Evolutionary conservation across 2,888 invertebrate species (phyloP).

Genomic region (Melitaea athalia): DNA sequence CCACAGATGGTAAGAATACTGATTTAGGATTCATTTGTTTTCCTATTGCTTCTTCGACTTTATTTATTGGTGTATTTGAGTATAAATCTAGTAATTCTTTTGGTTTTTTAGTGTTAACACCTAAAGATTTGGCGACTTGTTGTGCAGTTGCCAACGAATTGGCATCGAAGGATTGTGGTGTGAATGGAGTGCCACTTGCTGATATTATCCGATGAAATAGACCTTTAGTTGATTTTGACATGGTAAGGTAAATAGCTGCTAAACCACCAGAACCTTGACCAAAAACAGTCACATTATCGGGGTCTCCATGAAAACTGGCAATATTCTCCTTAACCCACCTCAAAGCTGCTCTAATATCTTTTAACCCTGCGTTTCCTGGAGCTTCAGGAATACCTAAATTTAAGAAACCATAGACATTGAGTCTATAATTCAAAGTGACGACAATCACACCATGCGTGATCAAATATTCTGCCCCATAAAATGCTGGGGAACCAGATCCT

Average conservation of each 20-base stretch:
- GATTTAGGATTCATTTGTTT: constrained; percentile 73
- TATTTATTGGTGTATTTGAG: constrained; percentile 54
- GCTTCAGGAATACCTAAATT: constrained; percentile 68
- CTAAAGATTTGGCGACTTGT: constrained; percentile 69
- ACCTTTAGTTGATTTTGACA: constrained; percentile 68
- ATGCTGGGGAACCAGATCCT: constrained; percentile 68
- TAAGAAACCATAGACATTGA: constrained; percentile 75
- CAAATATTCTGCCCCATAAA: constrained; percentile 75
- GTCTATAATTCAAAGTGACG: constrained; percentile 76
- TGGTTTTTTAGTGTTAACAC: constrained; percentile 55
- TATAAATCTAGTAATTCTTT: constrained; percentile 60
- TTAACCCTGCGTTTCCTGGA: constrained; percentile 75
- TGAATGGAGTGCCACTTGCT: constrained; percentile 67
- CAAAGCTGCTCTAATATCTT: constrained; percentile 73
- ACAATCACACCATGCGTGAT: constrained; percentile 68
- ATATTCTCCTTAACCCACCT: constrained; percentile 74
- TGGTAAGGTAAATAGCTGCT: constrained; percentile 67
- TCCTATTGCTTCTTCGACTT: constrained; percentile 67
- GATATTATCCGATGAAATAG: constrained; percentile 70
- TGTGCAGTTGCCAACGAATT: constrained; percentile 63
- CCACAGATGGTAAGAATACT: constrained; percentile 69
- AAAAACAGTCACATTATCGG: constrained; percentile 72
- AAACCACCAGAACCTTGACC: constrained; percentile 74
- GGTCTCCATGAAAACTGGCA: constrained; percentile 63
- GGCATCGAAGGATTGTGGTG: constrained; percentile 64